Evolutionary conservation across 2,113 vertebrate genomes (phyloP).

Genomic region (Paradoxurus hermaphroditus): DNA sequence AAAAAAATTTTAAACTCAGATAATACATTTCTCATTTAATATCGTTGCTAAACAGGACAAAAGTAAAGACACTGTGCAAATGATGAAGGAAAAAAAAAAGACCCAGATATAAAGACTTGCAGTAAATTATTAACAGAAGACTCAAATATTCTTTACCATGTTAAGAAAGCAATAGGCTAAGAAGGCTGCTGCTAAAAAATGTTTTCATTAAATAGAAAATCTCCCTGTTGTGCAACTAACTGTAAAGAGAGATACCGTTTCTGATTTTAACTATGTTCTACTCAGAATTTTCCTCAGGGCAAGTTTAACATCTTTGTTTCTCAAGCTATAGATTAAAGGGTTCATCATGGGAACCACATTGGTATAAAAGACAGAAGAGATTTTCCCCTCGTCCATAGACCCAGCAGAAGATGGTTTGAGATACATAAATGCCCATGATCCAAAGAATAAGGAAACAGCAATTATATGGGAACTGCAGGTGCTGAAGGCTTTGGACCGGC

Average conservation of each 20-base stretch:
- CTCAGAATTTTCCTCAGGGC: not conserved
- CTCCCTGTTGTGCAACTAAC: not conserved
- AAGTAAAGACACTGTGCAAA: not conserved
- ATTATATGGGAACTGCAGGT: constrained; percentile 47
- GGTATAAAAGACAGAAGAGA: constrained; percentile 8
- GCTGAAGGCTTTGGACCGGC: constrained; percentile 43
- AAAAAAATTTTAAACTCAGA: not conserved
- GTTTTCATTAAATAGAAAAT: no score
- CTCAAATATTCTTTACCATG: not conserved
- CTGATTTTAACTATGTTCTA: not conserved
- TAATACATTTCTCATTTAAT: not conserved
- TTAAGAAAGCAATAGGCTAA: not conserved
- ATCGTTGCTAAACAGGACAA: not conserved
- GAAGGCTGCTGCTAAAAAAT: not conserved
- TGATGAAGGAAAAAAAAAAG: not conserved
- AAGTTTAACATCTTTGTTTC: constrained; percentile 29
- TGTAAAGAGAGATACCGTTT: not conserved
- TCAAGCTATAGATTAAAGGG: constrained; percentile 37
- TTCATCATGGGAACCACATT: constrained; percentile 30
- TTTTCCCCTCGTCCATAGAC: not conserved
- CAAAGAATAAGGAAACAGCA: constrained; percentile 49
- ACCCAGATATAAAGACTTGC: not conserved
- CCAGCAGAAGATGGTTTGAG: constrained; percentile 12
- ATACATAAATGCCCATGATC: constrained; percentile 51
- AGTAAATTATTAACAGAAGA: not conserved